These are phyloP conservation scores for Eulithis prunata DNA, from an alignment of 2,888 invertebrate species.

Conservation along the genomic window DNA sequence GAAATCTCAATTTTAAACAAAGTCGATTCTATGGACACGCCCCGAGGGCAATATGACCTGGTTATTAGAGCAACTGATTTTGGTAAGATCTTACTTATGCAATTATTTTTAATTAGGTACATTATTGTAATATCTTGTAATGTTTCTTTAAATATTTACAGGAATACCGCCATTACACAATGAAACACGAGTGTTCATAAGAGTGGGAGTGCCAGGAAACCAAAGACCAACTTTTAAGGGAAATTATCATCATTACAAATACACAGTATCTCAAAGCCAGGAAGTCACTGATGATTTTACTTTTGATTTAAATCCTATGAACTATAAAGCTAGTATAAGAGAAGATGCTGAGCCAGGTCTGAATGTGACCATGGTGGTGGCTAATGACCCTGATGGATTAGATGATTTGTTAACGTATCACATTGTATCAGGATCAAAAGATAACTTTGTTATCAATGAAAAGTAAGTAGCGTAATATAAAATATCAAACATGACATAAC, in stretches of 20 bases:
- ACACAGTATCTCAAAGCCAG: constrained; percentile 61
- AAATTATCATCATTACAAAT: constrained; percentile 86
- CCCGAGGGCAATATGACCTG: constrained; percentile 89
- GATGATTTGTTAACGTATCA: constrained; percentile 88
- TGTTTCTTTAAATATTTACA: constrained; percentile 42
- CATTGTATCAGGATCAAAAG: constrained; percentile 89
- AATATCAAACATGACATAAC: too few relatives aligned
- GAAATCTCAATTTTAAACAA: constrained; percentile 87
- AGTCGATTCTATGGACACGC: constrained; percentile 89
- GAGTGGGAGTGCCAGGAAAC: constrained; percentile 92
- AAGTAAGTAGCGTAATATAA: constrained; percentile 73
- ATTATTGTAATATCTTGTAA: background rate
- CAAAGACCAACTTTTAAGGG: constrained; percentile 92
- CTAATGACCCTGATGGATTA: constrained; percentile 91
- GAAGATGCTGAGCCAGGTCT: constrained; percentile 89
- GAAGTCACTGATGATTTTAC: constrained; percentile 70
- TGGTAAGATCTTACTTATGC: constrained; percentile 67
- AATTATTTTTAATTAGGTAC: too few relatives aligned
- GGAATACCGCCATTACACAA: constrained; percentile 86
- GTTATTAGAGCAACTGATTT: constrained; percentile 88
- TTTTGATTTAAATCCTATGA: constrained; percentile 87
- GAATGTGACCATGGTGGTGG: constrained; percentile 88
- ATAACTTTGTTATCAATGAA: constrained; percentile 90
- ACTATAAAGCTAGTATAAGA: constrained; percentile 87
- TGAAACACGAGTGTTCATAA: constrained; percentile 86